Evolutionary conservation across 2,888 invertebrate species (phyloP).

Genomic region (Tridacna gigas): DNA sequence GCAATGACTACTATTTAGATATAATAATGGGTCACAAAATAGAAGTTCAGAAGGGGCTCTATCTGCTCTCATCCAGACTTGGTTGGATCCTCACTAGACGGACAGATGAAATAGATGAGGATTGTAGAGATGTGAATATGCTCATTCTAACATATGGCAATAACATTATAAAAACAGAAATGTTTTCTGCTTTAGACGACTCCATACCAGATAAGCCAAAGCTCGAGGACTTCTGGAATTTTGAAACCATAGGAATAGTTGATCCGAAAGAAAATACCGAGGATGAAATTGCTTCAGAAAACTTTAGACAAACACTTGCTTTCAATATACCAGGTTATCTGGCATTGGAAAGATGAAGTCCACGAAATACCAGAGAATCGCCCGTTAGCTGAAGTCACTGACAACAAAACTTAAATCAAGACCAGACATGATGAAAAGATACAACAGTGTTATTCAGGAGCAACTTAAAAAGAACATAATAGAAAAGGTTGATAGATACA

Average conservation of each 20-base stretch:
- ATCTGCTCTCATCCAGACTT: constrained; percentile 32
- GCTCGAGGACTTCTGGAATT: constrained; percentile 38
- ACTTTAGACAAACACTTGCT: constrained; percentile 31
- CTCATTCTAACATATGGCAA: constrained; percentile 33
- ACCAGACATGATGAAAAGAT: constrained; percentile 40
- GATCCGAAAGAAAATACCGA: constrained; percentile 10
- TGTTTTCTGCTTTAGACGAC: constrained; percentile 25
- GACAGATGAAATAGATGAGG: constrained; percentile 18
- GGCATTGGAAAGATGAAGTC: constrained; percentile 38
- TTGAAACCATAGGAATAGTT: constrained; percentile 34
- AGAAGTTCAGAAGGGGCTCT: constrained; percentile 36
- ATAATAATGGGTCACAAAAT: too few relatives aligned
- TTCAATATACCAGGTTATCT: constrained; percentile 37
- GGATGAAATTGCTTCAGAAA: constrained; percentile 22
- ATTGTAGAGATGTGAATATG: constrained; percentile 12
- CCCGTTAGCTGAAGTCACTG: constrained; percentile 35
- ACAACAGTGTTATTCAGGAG: constrained; percentile 35
- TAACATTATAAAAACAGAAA: neutral
- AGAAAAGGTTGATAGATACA: constrained; percentile 31
- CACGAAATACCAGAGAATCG: constrained; percentile 30
- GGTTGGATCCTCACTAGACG: constrained; percentile 45
- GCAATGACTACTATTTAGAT: too few relatives aligned
- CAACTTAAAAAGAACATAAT: constrained; percentile 36
- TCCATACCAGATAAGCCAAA: neutral
- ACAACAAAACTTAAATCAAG: constrained; percentile 19